These are phyloP conservation scores for Botia almorhae DNA, from an alignment of 2,797 vertebrate genomes.

Conservation along the genomic window DNA sequence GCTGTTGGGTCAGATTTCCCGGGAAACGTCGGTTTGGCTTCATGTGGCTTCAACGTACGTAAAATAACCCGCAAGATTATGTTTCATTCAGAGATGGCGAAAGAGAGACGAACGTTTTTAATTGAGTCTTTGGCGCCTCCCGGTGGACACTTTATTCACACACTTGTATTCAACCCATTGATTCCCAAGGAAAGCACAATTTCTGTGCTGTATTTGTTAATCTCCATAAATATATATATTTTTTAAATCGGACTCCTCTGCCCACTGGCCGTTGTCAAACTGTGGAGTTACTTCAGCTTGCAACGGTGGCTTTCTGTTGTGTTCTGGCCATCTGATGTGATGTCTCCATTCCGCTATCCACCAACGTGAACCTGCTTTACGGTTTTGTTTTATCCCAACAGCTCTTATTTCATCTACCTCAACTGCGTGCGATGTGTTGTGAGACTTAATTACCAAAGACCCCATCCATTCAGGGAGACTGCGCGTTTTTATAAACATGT, in stretches of 20 bases:
- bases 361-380: background rate
- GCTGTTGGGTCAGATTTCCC: too few relatives aligned
- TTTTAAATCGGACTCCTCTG: background rate
- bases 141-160: conserved; percentile 63
- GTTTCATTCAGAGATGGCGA: too few relatives aligned
- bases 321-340: background rate
- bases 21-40: too few relatives aligned
- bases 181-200: background rate
- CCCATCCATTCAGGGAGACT: conserved; percentile 83
- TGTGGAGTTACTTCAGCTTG: background rate
- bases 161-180: background rate
- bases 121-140: conserved; percentile 70
- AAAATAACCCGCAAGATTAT: too few relatives aligned
- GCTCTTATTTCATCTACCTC: conserved; percentile 85
- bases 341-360: conserved; percentile 1
- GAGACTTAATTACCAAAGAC: conserved; percentile 85
- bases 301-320: background rate
- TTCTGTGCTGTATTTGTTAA: conserved; percentile 4
- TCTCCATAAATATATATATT: background rate
- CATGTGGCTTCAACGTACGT: too few relatives aligned
- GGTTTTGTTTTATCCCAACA: conserved; percentile 57
- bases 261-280: background rate
- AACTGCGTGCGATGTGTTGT: conserved; percentile 82
- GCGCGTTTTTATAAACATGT: conserved; percentile 79
- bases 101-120: background rate